Base-by-base conservation (phyloP, 2,888 invertebrate species). In the Neoaliturus tenellus region DNA sequence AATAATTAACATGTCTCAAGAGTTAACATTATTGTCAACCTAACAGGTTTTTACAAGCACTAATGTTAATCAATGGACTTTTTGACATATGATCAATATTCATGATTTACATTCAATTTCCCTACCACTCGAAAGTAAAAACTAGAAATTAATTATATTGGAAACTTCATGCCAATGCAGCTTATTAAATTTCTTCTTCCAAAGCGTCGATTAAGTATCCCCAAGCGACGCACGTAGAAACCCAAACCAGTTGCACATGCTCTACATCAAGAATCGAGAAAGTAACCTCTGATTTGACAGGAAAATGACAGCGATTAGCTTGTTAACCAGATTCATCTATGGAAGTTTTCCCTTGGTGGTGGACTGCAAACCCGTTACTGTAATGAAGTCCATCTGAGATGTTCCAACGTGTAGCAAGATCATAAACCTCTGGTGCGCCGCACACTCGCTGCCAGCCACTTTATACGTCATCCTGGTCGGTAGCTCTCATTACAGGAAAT, bases 341-440 rank as follows among this genome's bases (percentile, higher is more conserved):
- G 48, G 48, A 48, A 48, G 48, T 48, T 51, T 20, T 51, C 23
- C 20, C 2, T 10, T 23, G 44, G 12, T 2, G 8, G 55, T 14
- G 10, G n/a, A 48, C 4, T 23, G 23, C 25, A 5, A 31, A 20
- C 28, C 62, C 25, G 25, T 28, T 62, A 28, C 25, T 28, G 62
- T 28, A 62, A 62, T 28, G 62, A 62, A 28, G 62, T 62, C 28
- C 62, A 12, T 62, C n/a, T 62, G 62, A 31, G 62, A 28, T 51
- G 51, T 23, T 28, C 62, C 62, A 31, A 31, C 51, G n/a, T 51
- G 62, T 14, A n/a, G n/a, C n/a, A 17, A 62, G 14, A 28, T 62
- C 55, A 20, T 55, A 23, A 55, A 55, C 23, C n/a, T n/a, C n/a
- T 48, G 17, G 48, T 48, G 48, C 48, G 35, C 35, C 44, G 3